These are phyloP conservation scores for Octopus sinensis DNA, from an alignment of 1,140 invertebrate genomes.

Conservation along the genomic window DNA sequence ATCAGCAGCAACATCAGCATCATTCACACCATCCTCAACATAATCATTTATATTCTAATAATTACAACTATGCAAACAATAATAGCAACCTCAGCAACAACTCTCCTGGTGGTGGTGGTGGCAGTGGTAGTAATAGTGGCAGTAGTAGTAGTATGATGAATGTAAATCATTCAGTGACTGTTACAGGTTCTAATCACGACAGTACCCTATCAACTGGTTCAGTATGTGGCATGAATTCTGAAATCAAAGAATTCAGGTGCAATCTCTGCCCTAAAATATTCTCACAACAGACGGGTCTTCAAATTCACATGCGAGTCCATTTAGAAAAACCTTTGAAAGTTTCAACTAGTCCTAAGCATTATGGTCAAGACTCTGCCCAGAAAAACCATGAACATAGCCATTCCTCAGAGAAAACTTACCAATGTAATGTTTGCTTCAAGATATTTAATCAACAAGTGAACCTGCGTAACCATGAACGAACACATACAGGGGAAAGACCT, in stretches of 20 bases:
- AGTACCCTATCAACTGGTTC: not conserved
- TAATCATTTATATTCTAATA: not conserved
- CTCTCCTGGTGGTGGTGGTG: not conserved
- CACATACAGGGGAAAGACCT: conserved; percentile 29
- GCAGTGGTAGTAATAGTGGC: not conserved
- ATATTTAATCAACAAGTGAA: conserved; percentile 17
- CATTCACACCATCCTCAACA: not conserved
- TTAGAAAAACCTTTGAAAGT: conserved; percentile 62
- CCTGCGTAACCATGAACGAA: conserved; percentile 18
- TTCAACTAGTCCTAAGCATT: conserved; percentile 66
- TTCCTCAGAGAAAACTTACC: conserved; percentile 20
- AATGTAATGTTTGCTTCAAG: conserved; percentile 63
- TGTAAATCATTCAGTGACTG: not conserved
- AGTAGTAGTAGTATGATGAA: not conserved
- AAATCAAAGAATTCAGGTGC: not conserved
- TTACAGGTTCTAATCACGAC: not conserved
- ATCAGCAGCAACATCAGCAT: not conserved
- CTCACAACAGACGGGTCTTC: conserved; percentile 68
- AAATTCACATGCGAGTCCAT: conserved; percentile 27
- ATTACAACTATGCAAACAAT: not conserved
- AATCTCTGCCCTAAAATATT: conserved; percentile 58
- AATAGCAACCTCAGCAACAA: not conserved
- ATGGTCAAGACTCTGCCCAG: conserved; percentile 62
- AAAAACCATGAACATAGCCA: conserved; percentile 76
- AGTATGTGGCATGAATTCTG: not conserved